Evolutionary conservation across 2,888 invertebrate species (phyloP).

Genomic region (Megamerina dolium): DNA sequence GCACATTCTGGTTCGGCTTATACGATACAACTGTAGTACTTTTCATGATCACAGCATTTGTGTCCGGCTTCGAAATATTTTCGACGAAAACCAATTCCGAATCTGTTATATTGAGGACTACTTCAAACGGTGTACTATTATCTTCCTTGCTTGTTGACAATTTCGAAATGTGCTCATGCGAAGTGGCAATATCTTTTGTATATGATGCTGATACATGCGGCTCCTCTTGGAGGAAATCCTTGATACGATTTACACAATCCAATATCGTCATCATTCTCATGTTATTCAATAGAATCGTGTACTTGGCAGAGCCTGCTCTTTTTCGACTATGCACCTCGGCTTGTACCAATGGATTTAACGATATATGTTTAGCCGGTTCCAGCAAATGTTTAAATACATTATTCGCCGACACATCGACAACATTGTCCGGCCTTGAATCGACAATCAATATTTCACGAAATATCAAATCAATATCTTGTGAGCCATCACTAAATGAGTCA

Average conservation of each 20-base stretch:
- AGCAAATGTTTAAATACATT: conserved; percentile 88
- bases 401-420: conserved; percentile 44
- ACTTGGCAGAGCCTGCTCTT: conserved; percentile 63
- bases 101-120: conserved; percentile 90
- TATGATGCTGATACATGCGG: conserved; percentile 15
- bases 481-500: conserved; percentile 80
- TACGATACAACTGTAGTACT: conserved; percentile 85
- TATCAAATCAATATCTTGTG: conserved; percentile 87
- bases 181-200: neutral
- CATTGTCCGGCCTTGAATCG: conserved; percentile 34
- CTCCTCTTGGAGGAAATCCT: conserved; percentile 66
- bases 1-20: conserved; percentile 62
- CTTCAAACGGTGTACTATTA: conserved; percentile 52
- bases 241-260: conserved; percentile 86
- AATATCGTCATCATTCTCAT: conserved; percentile 91
- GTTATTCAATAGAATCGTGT: conserved; percentile 85
- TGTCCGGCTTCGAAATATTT: conserved; percentile 79
- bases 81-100: conserved; percentile 94
- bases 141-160: conserved; percentile 2
- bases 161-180: neutral
- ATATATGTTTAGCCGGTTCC: conserved; percentile 59
- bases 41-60: conserved; percentile 90
- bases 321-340: conserved; percentile 71
- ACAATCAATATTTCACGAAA: conserved; percentile 62
- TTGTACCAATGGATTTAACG: conserved; percentile 54